Evolutionary conservation across 1,140 invertebrate species (phyloP).

Genomic region (Lordiphosa clarofinis): DNA sequence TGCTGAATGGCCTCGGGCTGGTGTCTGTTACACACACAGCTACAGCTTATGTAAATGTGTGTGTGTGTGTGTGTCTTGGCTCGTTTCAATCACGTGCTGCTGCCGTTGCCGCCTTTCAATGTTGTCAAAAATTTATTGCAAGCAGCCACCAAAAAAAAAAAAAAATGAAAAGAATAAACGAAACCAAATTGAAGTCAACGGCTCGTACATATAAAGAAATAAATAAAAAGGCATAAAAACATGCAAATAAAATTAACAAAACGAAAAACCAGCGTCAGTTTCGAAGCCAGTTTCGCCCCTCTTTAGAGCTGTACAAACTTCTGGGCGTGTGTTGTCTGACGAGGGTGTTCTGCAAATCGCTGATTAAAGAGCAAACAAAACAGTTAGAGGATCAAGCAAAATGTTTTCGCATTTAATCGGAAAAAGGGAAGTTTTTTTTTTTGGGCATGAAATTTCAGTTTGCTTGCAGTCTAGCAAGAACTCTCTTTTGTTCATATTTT

Average conservation of each 20-base stretch:
- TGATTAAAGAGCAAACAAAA: background rate
- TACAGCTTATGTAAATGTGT: slow-evolving; percentile 1
- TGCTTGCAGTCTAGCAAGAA: too few species aligned
- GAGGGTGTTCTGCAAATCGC: background rate
- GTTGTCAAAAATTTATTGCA: slow-evolving; percentile 70
- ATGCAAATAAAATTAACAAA: slow-evolving; percentile 75
- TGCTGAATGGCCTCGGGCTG: slow-evolving; percentile 8
- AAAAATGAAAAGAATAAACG: slow-evolving; percentile 8
- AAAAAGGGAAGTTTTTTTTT: slow-evolving; percentile 26
- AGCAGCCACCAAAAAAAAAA: slow-evolving; percentile 11
- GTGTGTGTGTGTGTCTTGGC: slow-evolving; percentile 9
- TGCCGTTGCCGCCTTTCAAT: slow-evolving; percentile 42
- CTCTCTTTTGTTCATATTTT: too few species aligned
- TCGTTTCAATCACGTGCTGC: slow-evolving; percentile 64
- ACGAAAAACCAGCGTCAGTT: slow-evolving; percentile 26
- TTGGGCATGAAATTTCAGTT: too few species aligned
- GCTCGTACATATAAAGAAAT: slow-evolving; percentile 43
- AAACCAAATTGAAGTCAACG: background rate
- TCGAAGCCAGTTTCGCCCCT: background rate
- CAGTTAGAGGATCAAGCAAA: too few species aligned
- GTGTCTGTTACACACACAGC: background rate
- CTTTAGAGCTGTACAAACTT: slow-evolving; percentile 13
- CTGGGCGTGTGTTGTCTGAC: slow-evolving; percentile 3
- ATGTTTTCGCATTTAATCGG: too few species aligned
- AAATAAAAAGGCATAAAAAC: slow-evolving; percentile 70